Base-by-base conservation (phyloP, 2,797 vertebrate species). In the Sebastes glaucus region DNA sequence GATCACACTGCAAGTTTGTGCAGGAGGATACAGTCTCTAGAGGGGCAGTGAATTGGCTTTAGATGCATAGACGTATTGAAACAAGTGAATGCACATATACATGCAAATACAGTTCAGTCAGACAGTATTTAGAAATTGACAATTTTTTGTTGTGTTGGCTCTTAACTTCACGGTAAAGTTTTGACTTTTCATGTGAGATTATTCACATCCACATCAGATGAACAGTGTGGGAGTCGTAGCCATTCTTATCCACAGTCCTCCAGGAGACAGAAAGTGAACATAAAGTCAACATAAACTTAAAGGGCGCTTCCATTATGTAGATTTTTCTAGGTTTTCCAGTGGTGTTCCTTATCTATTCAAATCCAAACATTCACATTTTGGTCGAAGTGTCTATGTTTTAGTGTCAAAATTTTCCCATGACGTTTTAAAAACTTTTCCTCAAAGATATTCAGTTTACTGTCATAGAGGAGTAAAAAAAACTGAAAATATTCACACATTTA, bases 1-100 rank as follows among this genome's bases (percentile, higher is more conserved):
- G 64, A 69, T 63, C 53, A 22, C 30, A 71, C 33, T 49, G 38
- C 53, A 61, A 11, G 60, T 71, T 64, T 61, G 65, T 46, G 52
- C 73, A 30, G 64, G 25, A 71, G 64, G 25, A 63, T 14, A 9
- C 11, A 59, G 35, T 46, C 61, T 77, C 11, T 13, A 59, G 38
- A 70, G 71, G 14, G 13, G 10, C 53, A 53, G 38, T 27, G 49
- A 69, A 75, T 59, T 81, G 66, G 32, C 59, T 62, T 56, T 68
- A 30, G 72, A 77, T 67, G 27, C 56, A 60, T 4, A 11, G 52
- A 60, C 53, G 28, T 28, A 27, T 6, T 63, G 62, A 76, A 6
- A 73, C 25, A 38, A 64, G 20, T 20, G 23, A 74, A 20, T 63
- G 35, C 65, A 62, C 22, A 38, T 28, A 16, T 25, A 53, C 3